Percentiles rank a stretch among this genome's conserved stretches.
phyloP scores from a whole-genome alignment of 2,113 vertebrate genomes.

The Falco punctatus region DNA sequence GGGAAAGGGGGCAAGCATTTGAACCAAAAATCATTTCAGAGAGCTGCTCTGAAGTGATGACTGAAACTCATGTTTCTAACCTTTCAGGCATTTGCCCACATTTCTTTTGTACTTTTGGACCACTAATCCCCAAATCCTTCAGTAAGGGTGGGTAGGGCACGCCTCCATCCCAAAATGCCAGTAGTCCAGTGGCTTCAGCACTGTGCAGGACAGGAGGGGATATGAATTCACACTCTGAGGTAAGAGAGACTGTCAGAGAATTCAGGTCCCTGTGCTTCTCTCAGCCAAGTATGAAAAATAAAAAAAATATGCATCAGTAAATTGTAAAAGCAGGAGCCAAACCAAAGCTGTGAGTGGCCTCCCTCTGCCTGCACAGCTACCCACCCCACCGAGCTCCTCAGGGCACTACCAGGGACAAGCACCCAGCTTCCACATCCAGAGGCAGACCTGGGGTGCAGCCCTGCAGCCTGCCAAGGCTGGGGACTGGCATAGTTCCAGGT shows the following conservation, averaged over 20 bases:
- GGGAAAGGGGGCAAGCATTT: not conserved
- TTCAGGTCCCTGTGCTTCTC: not conserved
- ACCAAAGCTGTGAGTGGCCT: not conserved
- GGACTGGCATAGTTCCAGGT: not conserved
- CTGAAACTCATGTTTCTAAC: not conserved
- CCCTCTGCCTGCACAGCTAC: not conserved
- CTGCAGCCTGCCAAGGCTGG: not conserved
- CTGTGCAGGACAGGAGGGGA: not conserved
- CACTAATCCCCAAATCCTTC: not conserved
- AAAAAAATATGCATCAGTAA: not conserved
- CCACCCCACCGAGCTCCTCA: too few relatives aligned
- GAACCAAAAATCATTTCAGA: not conserved
- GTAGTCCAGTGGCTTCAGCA: not conserved
- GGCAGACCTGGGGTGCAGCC: not conserved
- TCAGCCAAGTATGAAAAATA: not conserved
- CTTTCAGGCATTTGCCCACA: not conserved
- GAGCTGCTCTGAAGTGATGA: not conserved
- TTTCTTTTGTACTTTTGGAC: not conserved
- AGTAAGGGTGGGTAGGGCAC: accelerated
- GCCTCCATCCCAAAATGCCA: not conserved
- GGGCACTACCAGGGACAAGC: accelerated
- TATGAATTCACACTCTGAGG: not conserved
- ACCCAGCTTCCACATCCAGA: accelerated
- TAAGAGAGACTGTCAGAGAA: accelerated
- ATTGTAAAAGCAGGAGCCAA: not conserved